Evolutionary conservation across 2,113 vertebrate genomes (phyloP).

Genomic region (Dasypus novemcinctus): DNA sequence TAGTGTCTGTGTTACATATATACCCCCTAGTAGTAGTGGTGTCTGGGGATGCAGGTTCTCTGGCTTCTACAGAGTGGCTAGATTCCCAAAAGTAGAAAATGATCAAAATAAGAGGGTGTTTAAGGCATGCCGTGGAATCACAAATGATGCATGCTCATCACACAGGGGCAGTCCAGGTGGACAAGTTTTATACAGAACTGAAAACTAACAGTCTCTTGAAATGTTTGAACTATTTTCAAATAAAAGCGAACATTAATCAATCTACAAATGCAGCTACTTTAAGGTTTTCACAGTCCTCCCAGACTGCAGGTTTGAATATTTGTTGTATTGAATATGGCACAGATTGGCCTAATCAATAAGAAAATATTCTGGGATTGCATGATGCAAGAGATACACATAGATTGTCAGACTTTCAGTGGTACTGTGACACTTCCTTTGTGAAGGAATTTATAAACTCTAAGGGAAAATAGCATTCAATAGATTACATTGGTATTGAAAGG

Average conservation of each 20-base stretch:
- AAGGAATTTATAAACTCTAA: not conserved
- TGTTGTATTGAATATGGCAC: not conserved
- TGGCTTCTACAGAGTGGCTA: not conserved
- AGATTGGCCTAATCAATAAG: not conserved
- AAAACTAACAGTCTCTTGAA: not conserved
- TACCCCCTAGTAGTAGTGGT: not conserved
- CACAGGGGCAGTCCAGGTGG: not conserved
- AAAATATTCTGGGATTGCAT: not conserved
- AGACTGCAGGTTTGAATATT: not conserved
- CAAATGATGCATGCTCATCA: not conserved
- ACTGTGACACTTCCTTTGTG: not conserved
- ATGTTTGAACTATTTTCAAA: not conserved
- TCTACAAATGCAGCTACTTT: not conserved
- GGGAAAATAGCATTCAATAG: not conserved
- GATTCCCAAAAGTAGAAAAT: not conserved
- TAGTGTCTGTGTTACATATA: not conserved
- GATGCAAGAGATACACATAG: not conserved
- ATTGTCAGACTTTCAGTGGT: not conserved
- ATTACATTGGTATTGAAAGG: not conserved
- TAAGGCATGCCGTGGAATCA: not conserved
- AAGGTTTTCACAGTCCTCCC: not conserved
- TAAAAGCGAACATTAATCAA: not conserved
- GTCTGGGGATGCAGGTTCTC: not conserved
- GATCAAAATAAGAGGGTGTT: too few relatives aligned
- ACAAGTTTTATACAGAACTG: not conserved